phyloP scores from a whole-genome alignment of 2,888 invertebrate genomes.

The Tromatobia lineatoria region DNA sequence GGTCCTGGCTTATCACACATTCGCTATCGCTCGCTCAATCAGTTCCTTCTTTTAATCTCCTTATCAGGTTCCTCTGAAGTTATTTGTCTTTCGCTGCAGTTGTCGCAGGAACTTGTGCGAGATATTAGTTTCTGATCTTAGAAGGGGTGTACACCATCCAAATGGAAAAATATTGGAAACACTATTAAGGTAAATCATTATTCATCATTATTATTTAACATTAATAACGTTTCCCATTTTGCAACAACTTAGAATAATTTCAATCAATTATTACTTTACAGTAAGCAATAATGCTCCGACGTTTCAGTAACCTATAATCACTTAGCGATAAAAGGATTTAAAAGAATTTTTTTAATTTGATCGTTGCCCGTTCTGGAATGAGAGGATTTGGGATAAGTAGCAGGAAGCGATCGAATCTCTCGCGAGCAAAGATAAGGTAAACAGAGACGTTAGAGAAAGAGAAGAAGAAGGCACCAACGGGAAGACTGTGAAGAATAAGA shows the following conservation, averaged over 20 bases:
- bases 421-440: constrained; percentile 46
- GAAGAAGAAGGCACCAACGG: constrained; percentile 20
- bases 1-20: constrained; percentile 13
- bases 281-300: too few relatives aligned
- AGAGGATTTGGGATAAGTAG: constrained; percentile 52
- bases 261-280: too few relatives aligned
- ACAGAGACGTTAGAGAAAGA: constrained; percentile 46
- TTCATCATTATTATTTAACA: too few relatives aligned
- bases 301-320: too few relatives aligned
- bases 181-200: too few relatives aligned
- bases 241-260: too few relatives aligned
- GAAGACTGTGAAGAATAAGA: constrained; percentile 52
- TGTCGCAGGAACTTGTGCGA: neutral
- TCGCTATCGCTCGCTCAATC: neutral
- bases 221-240: too few relatives aligned
- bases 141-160: too few relatives aligned
- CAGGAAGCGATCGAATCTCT: constrained; percentile 57
- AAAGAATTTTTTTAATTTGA: too few relatives aligned
- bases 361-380: neutral
- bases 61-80: neutral
- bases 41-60: neutral
- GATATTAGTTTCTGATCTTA: too few relatives aligned
- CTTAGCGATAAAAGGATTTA: too few relatives aligned
- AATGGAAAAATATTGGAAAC: too few relatives aligned
- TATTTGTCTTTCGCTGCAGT: neutral